These are phyloP conservation scores for Cyphomyrus plagiostoma DNA, from an alignment of 2,113 vertebrate genomes.

Conservation along the genomic window DNA sequence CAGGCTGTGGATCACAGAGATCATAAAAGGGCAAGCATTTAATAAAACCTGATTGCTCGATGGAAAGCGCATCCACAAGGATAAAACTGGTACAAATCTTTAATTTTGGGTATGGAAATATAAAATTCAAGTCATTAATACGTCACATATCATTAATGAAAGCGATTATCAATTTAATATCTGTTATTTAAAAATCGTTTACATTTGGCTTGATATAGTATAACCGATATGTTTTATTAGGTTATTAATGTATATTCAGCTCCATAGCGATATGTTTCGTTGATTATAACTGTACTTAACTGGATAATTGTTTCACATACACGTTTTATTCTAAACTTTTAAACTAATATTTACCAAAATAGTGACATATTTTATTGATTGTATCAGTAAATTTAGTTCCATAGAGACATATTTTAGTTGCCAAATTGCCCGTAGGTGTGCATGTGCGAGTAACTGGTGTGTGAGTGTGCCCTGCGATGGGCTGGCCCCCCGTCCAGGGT, in stretches of 20 bases:
- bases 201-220: neutral
- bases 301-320: neutral
- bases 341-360: neutral
- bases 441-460: no score
- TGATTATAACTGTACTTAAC: neutral
- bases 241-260: neutral
- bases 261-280: neutral
- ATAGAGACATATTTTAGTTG: neutral
- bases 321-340: neutral
- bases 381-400: neutral
- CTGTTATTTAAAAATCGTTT: neutral
- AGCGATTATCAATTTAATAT: neutral
- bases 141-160: neutral
- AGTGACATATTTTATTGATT: neutral
- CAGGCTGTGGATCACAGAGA: neutral
- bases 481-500: no score
- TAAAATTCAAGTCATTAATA: neutral
- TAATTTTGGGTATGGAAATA: neutral
- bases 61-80: neutral
- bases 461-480: no score
- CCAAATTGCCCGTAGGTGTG: no score
- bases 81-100: neutral
- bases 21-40: neutral
- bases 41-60: neutral
- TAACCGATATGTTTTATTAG: neutral